Base-by-base conservation (phyloP, 2,113 vertebrate genomes). In the Aphyosemion australe region DNA sequence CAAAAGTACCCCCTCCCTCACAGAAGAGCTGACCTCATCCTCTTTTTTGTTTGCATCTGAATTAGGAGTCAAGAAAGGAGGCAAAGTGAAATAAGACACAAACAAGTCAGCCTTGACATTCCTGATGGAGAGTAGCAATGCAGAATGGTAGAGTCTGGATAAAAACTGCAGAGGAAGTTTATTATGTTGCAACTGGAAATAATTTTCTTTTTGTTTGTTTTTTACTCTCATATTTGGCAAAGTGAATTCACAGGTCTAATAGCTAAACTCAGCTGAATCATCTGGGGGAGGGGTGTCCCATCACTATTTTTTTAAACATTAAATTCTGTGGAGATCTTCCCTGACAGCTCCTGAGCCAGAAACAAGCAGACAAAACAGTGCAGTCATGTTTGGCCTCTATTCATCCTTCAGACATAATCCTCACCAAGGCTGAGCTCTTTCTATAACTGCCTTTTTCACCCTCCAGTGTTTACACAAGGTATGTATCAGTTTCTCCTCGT, bases 391-490 rank as follows among this genome's bases (percentile, higher is more conserved):
- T 86, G 79, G 68, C 83, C 66, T 75, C 84, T 72, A 87, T 91
- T 91, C 82, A 89, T 86, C 84, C 88, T 77, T 81, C 39, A 46
- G 50, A 61, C 76, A 84, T 92, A 91, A 93, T 92, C 90, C 91
- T 76, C 34, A 1, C 56, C 78, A n/a, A 8, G 70, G 58, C 72
- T 84, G 62, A 80, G 66, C 67, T n/a, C 89, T 84, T 92, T 83
- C 67, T 84, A 59, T 83, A 80, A 20, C 45, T 83, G 1, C 61
- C 68, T 83, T 83, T 89, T 82, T 66, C 42, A 11, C 62, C 31
- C 26, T 48, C 16, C 46, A 48, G 78, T 91, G 88, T 93, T 92
- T 93, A 91, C 88, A 92, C 84, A 93, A 91, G 89, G 74, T 82
- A 87, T 82, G 76, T 70, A 74, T 88, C 47, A 73, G 73, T 80